Conservation (phyloP, 1,140 invertebrate species). For the Eulimnadia texana region DNA sequence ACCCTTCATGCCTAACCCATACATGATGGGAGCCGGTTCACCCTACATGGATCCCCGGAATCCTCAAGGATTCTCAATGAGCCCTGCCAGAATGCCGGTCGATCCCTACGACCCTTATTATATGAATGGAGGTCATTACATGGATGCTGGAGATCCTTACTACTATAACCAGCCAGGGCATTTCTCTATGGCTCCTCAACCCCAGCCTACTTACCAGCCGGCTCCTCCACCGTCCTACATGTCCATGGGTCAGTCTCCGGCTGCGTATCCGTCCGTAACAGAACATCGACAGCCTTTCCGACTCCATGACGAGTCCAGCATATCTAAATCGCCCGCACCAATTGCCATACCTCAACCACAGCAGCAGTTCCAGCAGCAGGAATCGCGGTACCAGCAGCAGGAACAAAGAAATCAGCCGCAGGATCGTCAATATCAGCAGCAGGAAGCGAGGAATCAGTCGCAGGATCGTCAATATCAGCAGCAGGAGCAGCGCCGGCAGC, state of each 20-base stretch:
- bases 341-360: neutral
- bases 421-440: too few species aligned
- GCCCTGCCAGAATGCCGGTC: neutral
- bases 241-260: neutral
- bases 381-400: neutral
- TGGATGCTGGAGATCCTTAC: neutral
- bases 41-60: constrained; percentile 4
- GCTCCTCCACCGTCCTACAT: neutral
- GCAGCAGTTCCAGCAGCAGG: neutral
- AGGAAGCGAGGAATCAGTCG: neutral
- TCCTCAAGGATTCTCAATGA: neutral
- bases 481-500: neutral
- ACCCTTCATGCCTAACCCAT: neutral
- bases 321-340: neutral
- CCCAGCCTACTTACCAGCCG: neutral
- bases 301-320: neutral
- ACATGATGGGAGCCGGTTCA: neutral
- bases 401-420: neutral
- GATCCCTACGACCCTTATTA: constrained; percentile 7
- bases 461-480: neutral
- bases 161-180: constrained; percentile 1
- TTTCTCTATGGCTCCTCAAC: neutral
- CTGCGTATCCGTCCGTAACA: constrained; percentile 9
- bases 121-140: neutral
- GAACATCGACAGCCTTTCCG: constrained; percentile 11